phyloP scores from a whole-genome alignment of 2,113 vertebrate genomes.

The Catharus bicknelli region DNA sequence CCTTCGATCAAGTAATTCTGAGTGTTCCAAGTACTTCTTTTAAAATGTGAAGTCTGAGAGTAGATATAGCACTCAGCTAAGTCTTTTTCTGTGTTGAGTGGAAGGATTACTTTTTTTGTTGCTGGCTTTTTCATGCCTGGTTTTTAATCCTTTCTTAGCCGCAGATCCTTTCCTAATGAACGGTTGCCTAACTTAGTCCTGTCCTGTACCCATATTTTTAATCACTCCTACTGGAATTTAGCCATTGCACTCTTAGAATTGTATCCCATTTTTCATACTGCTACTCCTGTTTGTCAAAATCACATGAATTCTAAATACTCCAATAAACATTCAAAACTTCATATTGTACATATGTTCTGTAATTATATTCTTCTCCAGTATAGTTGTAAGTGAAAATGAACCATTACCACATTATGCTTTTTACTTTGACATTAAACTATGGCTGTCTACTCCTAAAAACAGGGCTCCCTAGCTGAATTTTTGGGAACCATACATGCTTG shows the following conservation, averaged over 20 bases:
- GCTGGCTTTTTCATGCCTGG: neutral
- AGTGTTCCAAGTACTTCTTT: neutral
- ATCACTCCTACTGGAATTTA: neutral
- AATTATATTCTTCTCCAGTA: neutral
- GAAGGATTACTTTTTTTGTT: neutral
- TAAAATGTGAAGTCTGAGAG: neutral
- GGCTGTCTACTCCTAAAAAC: neutral
- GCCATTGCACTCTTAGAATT: neutral
- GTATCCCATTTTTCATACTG: neutral
- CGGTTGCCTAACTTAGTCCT: neutral
- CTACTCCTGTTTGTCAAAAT: neutral
- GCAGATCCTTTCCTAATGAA: neutral
- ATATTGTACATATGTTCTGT: neutral
- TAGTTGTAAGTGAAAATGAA: neutral
- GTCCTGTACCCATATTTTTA: neutral
- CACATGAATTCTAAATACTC: neutral
- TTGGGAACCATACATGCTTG: neutral
- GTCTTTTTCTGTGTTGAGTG: neutral
- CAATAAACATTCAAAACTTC: neutral
- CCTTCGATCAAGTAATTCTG: neutral
- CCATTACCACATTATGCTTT: neutral
- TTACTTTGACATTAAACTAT: neutral
- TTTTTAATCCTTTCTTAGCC: neutral
- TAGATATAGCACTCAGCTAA: neutral
- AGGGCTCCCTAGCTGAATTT: neutral